phyloP scores from a whole-genome alignment of 2,888 invertebrate genomes.

The Xestia xanthographa region DNA sequence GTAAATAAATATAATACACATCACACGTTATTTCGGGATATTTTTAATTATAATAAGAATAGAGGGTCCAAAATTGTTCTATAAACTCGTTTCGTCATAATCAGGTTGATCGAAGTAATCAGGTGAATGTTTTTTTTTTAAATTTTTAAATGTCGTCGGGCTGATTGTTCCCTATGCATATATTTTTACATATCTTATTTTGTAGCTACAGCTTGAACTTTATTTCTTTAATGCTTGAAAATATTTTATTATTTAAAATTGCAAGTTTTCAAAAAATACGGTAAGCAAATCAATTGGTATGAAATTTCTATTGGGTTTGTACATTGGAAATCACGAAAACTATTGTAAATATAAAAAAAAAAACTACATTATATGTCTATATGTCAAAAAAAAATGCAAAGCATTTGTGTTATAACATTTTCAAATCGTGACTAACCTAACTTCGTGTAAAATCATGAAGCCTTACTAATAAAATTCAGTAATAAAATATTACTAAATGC shows the following conservation, averaged over 20 bases:
- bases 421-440: slow-evolving; percentile 70
- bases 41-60: background rate
- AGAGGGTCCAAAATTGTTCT: slow-evolving; percentile 42
- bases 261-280: background rate
- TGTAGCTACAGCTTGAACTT: slow-evolving; percentile 62
- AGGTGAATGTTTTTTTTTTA: slow-evolving; percentile 44
- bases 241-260: slow-evolving; percentile 2
- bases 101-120: too few relatives aligned
- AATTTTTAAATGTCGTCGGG: slow-evolving; percentile 46
- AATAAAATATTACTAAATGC: slow-evolving; percentile 38
- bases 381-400: slow-evolving; percentile 40
- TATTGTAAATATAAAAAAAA: slow-evolving; percentile 42
- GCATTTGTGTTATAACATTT: slow-evolving; percentile 62
- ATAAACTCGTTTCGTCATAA: slow-evolving; percentile 44
- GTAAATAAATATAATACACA: slow-evolving; percentile 20
- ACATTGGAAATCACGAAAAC: background rate
- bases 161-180: slow-evolving; percentile 55
- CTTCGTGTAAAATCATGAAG: slow-evolving; percentile 40
- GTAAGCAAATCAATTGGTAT: slow-evolving; percentile 3
- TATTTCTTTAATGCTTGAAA: slow-evolving; percentile 57
- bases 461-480: slow-evolving; percentile 61
- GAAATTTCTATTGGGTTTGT: slow-evolving; percentile 9
- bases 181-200: slow-evolving; percentile 44
- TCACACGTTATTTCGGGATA: background rate
- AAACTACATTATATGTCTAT: slow-evolving; percentile 15